Percentiles rank a stretch among this genome's conserved stretches.
These are phyloP conservation scores for Motacilla alba DNA, from an alignment of 2,113 vertebrate species.

Conservation along the genomic window DNA sequence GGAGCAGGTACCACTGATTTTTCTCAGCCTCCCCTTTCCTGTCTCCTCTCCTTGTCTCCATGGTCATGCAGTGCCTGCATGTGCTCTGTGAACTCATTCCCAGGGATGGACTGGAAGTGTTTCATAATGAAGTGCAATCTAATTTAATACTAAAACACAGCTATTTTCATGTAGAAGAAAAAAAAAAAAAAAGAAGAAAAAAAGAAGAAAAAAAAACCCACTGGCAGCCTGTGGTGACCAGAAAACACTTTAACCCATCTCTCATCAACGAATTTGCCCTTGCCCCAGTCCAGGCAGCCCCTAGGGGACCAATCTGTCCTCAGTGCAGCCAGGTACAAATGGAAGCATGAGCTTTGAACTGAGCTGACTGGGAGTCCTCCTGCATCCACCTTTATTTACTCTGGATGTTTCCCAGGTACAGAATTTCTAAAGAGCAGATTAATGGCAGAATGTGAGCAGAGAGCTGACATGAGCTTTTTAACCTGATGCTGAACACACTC, in stretches of 20 bases:
- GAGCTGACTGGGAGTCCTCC: not conserved
- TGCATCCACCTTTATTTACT: not conserved
- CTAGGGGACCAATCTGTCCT: not conserved
- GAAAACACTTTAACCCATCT: not conserved
- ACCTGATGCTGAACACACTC: not conserved
- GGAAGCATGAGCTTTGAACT: not conserved
- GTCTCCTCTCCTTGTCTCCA: not conserved
- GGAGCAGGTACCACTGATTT: not conserved
- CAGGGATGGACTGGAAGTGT: not conserved
- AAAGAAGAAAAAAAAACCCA: not conserved
- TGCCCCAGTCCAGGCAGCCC: not conserved
- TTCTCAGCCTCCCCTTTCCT: not conserved
- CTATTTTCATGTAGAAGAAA: not conserved
- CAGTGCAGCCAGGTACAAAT: not conserved
- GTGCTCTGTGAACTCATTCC: not conserved
- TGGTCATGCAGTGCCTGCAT: not conserved
- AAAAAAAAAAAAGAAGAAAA: not conserved
- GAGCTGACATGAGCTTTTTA: not conserved
- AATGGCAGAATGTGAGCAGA: not conserved
- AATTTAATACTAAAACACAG: not conserved
- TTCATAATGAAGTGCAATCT: not conserved
- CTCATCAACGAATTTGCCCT: not conserved
- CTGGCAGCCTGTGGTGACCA: not conserved
- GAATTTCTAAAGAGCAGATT: not conserved
- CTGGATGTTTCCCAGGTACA: not conserved